Evolutionary conservation across 2,113 vertebrate species (phyloP), one percentile per base, ranked within the genome.

Genomic region (Lophochroa leadbeateri): DNA sequence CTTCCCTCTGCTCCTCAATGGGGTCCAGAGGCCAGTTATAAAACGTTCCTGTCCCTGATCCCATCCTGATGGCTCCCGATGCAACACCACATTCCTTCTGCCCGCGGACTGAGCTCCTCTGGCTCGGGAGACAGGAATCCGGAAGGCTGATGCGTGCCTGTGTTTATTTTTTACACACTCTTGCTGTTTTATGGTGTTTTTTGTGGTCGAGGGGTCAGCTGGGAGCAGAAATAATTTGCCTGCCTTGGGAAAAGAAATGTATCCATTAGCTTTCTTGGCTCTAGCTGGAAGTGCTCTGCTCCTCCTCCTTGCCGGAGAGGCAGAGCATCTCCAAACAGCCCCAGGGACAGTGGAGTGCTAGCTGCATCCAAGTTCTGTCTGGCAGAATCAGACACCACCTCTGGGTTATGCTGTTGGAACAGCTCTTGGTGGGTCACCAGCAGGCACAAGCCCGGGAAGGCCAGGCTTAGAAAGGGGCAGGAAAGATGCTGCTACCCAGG

Each of bases 151-250:
- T 94, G 88, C n/a, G 35, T 92, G 90, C 83, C 96, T 96, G 61
- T 88, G 91, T 96, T 96, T 96, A 95, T 96, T 95, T 96, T 96
- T 96, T 95, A 94, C 96, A 96, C 96, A 69, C 94, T 94, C 90
- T 81, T 92, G 81, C 92, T 96, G 95, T 91, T 97, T 97, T 95
- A 96, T 93, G 69, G 88, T 95, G 96, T 89, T 96, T 96, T 96
- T 96, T 97, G 96, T 96, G 96, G 95, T 95, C 0, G 28, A 95
- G 41, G 65, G 96, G 96, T 96, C 94, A 96, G 91, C 77, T 91
- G 92, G 83, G 95, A 96, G 94, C 95, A 96, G 91, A 95, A 94
- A 92, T 96, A 96, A 96, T 96, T 96, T 94, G 92, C 86, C 74
- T 96, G 92, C 83, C 95, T 95, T 84, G 88, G 95, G 95, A 84